Evolutionary conservation across 2,113 vertebrate genomes (phyloP).

Genomic region (Mustela lutreola): DNA sequence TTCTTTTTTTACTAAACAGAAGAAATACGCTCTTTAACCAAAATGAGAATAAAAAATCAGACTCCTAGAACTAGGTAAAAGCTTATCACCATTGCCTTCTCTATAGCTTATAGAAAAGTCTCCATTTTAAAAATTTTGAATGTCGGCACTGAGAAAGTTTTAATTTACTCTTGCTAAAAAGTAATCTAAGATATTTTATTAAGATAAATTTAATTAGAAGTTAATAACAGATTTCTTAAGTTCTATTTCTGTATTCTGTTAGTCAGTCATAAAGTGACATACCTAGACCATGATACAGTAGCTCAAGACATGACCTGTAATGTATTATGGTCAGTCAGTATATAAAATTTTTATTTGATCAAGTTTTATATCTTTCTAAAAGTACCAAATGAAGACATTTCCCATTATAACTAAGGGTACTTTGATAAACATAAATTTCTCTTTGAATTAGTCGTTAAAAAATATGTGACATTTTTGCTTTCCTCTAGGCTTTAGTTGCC

Average conservation of each 20-base stretch:
- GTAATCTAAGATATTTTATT: neutral
- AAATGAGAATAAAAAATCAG: conserved; percentile 16
- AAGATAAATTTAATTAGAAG: neutral
- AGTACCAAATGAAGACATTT: neutral
- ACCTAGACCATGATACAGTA: neutral
- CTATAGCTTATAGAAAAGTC: neutral
- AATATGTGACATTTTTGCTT: neutral
- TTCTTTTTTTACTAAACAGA: neutral
- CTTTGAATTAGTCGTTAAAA: neutral
- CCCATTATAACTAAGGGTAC: neutral
- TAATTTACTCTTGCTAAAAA: neutral
- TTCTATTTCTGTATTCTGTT: neutral
- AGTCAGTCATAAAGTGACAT: neutral
- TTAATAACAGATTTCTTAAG: neutral
- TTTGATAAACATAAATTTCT: conserved; percentile 9
- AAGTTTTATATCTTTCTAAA: neutral
- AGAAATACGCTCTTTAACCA: conserved; percentile 8
- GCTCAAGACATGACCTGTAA: neutral
- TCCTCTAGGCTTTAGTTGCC: neutral
- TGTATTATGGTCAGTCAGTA: neutral
- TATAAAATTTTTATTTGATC: neutral
- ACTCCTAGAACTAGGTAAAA: neutral
- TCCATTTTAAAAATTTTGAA: neutral
- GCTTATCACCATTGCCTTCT: neutral
- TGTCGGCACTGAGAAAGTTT: neutral